phyloP scores from a whole-genome alignment of 1,140 invertebrate genomes.

The Phymorhynchus buccinoides region DNA sequence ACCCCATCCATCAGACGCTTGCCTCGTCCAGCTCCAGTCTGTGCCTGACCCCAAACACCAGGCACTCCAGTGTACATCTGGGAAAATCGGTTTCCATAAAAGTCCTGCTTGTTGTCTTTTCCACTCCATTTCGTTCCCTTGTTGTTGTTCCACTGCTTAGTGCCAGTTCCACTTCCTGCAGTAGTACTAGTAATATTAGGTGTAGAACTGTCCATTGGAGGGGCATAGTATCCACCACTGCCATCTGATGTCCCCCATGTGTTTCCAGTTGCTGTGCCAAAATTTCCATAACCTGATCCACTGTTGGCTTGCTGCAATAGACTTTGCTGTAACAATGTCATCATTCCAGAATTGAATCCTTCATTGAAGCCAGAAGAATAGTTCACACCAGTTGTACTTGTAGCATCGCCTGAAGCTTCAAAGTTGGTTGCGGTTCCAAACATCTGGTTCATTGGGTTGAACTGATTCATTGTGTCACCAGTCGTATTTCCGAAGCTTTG shows the following conservation, averaged over 20 bases:
- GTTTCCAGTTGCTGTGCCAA: slow-evolving; percentile 11
- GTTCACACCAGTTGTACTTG: not conserved
- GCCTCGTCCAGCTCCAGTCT: not conserved
- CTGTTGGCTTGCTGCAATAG: not conserved
- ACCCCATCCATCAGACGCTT: slow-evolving; percentile 19
- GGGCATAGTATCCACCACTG: slow-evolving; percentile 22
- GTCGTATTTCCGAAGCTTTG: not conserved
- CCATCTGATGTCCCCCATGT: slow-evolving; percentile 31
- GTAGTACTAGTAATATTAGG: not conserved
- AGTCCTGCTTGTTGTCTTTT: slow-evolving; percentile 26
- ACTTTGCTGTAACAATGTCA: slow-evolving; percentile 3
- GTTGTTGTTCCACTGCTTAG: not conserved
- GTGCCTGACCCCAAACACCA: not conserved
- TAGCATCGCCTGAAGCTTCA: not conserved
- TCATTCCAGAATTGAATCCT: slow-evolving; percentile 16
- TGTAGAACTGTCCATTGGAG: slow-evolving; percentile 20
- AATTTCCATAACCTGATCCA: not conserved
- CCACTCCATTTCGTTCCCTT: slow-evolving; percentile 30
- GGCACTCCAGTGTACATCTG: slow-evolving; percentile 15
- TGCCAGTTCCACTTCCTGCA: not conserved
- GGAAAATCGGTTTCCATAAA: slow-evolving; percentile 29
- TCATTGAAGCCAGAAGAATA: not conserved
- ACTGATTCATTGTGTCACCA: not conserved
- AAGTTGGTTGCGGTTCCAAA: not conserved
- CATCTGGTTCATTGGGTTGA: slow-evolving; percentile 2